Evolutionary conservation across 2,797 vertebrate genomes (phyloP), one percentile per base, ranked within the genome.

Genomic region (Erpetoichthys calabaricus): DNA sequence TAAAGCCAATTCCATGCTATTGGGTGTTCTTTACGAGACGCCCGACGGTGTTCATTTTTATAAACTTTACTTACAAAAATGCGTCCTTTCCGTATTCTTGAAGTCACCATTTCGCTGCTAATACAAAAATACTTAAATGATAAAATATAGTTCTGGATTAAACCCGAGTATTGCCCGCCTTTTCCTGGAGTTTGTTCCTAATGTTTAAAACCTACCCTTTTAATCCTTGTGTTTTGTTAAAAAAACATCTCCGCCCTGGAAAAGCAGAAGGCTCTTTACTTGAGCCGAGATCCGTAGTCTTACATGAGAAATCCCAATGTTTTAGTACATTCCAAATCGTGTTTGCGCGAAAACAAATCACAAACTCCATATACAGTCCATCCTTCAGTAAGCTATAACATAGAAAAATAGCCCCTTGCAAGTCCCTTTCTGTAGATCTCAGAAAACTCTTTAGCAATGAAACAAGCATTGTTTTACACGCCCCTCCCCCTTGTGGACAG

Each of bases 401-500:
- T 72, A 70, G 74, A 71, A 64, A 56, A 68, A 68, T 73, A 71
- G 76, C 76, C 78, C 80, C 79, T 69, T 71, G 68, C 72, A 74
- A 78, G 71, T 75, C 74, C 71, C 75, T 77, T 72, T 72, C 70
- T 51, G 67, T 71, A 68, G 72, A 69, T 66, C 72, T 83, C 78
- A 78, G 76, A 82, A 73, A 79, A 75, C 86, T 86, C 76, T 72
- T 78, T 70, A 68, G 82, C 85, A 81, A 90, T 91, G 89, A 93
- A 94, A 88, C 87, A 65, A 80, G 89, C 89, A 90, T 94, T 96
- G 91, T 93, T 89, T 82, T 75, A 61, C 52, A 76, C 60, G 65
- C 68, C 75, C 86, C 86, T 74, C 89, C 89, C 73, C 70, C 60
- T 65, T 53, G 64, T 63, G 58, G 62, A 72, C 73, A 70, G 59